Evolutionary conservation across 2,113 vertebrate genomes (phyloP).

Genomic region (Otus sunia): DNA sequence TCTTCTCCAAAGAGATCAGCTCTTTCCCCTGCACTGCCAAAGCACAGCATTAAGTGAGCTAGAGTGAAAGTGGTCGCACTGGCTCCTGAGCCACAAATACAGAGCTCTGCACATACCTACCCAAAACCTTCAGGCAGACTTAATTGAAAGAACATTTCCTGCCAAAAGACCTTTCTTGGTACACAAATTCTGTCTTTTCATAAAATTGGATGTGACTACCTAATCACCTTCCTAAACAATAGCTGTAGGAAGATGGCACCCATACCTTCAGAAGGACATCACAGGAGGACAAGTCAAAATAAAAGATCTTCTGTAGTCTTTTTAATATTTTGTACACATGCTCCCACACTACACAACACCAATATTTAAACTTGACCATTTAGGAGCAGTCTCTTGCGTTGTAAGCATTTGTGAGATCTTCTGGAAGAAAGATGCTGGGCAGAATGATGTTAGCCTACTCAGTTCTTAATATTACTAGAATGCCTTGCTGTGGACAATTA

Average conservation of each 20-base stretch:
- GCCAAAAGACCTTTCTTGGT: not conserved
- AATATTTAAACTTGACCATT: not conserved
- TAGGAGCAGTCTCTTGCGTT: not conserved
- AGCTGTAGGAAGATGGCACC: not conserved
- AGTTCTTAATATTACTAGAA: not conserved
- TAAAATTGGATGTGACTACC: not conserved
- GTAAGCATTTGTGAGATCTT: not conserved
- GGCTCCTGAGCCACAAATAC: not conserved
- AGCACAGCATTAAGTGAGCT: not conserved
- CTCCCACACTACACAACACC: not conserved
- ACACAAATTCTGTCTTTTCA: not conserved
- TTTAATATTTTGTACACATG: fast-evolving
- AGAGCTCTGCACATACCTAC: not conserved
- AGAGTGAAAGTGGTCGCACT: not conserved
- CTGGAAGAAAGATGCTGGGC: not conserved
- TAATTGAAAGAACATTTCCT: not conserved
- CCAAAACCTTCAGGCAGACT: not conserved
- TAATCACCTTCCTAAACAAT: not conserved
- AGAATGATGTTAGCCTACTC: not conserved
- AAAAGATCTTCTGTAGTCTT: not conserved
- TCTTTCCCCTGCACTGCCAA: not conserved
- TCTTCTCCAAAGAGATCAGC: not conserved
- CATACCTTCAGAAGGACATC: not conserved
- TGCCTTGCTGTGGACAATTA: not conserved
- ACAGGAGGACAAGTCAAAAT: not conserved